phyloP scores from a whole-genome alignment of 2,797 vertebrate species.

The Esox lucius region DNA sequence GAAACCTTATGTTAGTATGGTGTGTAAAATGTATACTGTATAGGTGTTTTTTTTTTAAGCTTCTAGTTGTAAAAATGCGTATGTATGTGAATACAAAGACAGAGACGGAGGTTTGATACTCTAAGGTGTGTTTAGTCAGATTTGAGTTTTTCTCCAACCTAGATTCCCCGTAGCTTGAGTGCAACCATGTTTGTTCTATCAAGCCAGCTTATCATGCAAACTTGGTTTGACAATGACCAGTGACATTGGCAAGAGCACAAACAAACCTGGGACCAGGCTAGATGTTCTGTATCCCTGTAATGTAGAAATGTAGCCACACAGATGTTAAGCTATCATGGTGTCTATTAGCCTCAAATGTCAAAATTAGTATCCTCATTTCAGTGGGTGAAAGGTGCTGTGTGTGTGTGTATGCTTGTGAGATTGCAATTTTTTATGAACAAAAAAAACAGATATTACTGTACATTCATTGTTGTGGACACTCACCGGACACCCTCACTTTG shows the following conservation, averaged over 20 bases:
- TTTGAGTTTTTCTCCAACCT: conserved; percentile 12
- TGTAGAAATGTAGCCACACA: conserved; percentile 11
- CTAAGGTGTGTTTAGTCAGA: neutral
- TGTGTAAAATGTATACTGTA: conserved; percentile 28
- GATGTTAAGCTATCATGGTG: neutral
- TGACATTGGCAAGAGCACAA: neutral
- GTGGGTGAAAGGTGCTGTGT: conserved; percentile 19
- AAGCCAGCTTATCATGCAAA: neutral
- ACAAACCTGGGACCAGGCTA: neutral
- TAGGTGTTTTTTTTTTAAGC: conserved; percentile 20
- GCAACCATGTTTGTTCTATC: neutral
- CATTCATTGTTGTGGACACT: neutral
- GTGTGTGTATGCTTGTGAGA: neutral
- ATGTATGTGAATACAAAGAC: conserved; percentile 39
- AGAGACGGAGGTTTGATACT: conserved; percentile 9
- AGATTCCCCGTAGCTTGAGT: conserved; percentile 43
- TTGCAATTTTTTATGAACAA: neutral
- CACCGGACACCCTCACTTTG: neutral
- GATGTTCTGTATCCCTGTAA: neutral
- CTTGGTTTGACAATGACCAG: neutral
- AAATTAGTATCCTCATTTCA: conserved; percentile 11
- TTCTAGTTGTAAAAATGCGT: conserved; percentile 6
- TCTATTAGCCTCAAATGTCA: neutral
- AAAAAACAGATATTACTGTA: neutral
- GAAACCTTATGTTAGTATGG: conserved; percentile 25